Base-by-base conservation (phyloP, 2,797 vertebrate species). In the Psittacula derbiana region DNA sequence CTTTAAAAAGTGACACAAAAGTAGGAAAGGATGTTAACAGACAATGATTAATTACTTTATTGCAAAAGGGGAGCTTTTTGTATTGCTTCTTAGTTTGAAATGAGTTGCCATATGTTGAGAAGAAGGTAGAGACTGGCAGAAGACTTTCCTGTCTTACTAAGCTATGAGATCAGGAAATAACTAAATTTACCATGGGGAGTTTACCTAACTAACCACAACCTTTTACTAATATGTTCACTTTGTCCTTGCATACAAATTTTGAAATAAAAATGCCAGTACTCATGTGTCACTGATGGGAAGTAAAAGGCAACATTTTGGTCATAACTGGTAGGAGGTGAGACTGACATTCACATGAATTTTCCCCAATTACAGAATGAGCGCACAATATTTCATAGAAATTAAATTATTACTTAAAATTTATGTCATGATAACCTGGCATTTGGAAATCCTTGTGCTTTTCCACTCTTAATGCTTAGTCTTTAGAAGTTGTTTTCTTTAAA, bases 171-270 rank as follows among this genome's bases (percentile, higher is more conserved):
- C 82, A 96, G 94, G 81, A 88, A 90, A 89, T 93, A 94, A 92
- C 93, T 94, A 91, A 88, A 93, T 83, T 96, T 96, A 93, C 95
- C 89, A 61, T 2, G 30, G 95, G 96, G 96, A 97, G 90, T 93
- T 95, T 93, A 96, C 94, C 96, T 91, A 94, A 81, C 66, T 87
- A 94, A 98, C 97, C 97, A 97, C 96, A 95, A 96, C 87, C 96
- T 96, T 95, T 94, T 93, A 86, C 91, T 93, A 70, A 73, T 93
- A 21, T 82, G 91, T 92, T 92, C 90, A 36, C 41, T 93, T 93
- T 86, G 94, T 91, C 80, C 85, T 85, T 89, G 76, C 82, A 89
- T 88, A 91, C 88, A 91, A 76, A 81, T 90, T 92, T 67, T 94
- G 80, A 95, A 93, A 88, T 93, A 80, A 95, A 93, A 93, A 88